These are phyloP conservation scores for Gavialis gangeticus DNA, from an alignment of 2,113 vertebrate genomes.

Conservation along the genomic window DNA sequence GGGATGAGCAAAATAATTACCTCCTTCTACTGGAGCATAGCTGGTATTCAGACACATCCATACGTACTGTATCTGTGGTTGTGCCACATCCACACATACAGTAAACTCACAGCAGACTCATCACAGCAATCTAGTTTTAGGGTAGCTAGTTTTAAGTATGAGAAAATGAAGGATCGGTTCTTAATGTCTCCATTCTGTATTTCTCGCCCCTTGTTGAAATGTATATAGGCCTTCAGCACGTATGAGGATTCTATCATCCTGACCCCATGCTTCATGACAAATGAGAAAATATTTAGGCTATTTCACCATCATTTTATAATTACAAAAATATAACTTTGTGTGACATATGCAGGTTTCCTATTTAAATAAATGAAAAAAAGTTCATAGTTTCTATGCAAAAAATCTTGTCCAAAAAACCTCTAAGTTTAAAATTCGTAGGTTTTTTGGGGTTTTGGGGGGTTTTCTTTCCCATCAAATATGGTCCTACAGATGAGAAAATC, in stretches of 20 bases:
- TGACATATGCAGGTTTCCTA: neutral
- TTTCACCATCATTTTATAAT: neutral
- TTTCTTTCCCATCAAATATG: conserved; percentile 30
- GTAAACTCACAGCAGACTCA: neutral
- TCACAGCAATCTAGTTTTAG: neutral
- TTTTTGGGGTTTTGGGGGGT: conserved; percentile 12
- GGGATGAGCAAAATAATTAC: neutral
- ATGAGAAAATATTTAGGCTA: neutral
- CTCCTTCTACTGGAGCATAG: neutral
- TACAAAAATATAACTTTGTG: conserved; percentile 42
- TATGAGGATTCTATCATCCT: conserved; percentile 17
- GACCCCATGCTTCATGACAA: conserved; percentile 11
- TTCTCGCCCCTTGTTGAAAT: neutral
- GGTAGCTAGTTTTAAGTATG: neutral
- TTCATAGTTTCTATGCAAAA: conserved; percentile 46
- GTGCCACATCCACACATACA: neutral
- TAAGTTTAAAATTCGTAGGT: conserved; percentile 43
- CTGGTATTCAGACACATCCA: neutral
- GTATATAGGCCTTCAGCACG: neutral
- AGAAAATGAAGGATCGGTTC: neutral
- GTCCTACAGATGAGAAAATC: conserved; percentile 63
- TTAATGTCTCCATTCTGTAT: neutral
- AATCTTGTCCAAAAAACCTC: conserved; percentile 30
- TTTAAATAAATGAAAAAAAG: conserved; percentile 15
- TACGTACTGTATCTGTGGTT: neutral